A percentile compares a stretch with the other conserved stretches of the same genome.
Conservation (phyloP, 2,797 vertebrate genomes). For the Xerus rutilus region DNA sequence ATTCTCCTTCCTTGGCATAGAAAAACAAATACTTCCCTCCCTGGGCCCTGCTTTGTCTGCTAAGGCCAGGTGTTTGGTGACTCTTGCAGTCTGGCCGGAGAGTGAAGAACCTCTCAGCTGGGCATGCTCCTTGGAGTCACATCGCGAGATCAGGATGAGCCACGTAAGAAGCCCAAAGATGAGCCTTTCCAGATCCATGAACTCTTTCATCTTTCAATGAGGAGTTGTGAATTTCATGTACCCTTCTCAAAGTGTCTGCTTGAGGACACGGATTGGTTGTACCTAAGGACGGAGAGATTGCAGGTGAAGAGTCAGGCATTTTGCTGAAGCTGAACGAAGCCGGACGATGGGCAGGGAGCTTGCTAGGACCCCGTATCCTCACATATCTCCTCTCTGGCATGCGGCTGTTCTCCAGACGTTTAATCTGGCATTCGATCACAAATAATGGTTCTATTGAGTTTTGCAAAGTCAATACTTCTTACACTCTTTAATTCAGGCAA, state of each 20-base stretch:
- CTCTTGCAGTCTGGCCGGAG: neutral
- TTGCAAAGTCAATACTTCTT: constrained; percentile 22
- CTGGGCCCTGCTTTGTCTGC: neutral
- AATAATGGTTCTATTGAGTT: constrained; percentile 27
- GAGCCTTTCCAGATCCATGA: neutral
- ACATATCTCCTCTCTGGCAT: neutral
- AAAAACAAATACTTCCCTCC: neutral
- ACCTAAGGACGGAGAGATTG: neutral
- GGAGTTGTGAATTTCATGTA: neutral
- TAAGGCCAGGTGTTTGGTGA: neutral
- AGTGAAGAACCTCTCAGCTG: neutral
- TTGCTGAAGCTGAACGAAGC: neutral
- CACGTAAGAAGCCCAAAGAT: neutral
- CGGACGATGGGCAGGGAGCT: neutral
- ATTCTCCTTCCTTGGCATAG: neutral
- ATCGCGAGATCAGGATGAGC: neutral
- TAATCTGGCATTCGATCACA: constrained; percentile 50
- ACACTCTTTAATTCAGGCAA: constrained; percentile 50
- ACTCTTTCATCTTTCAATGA: neutral
- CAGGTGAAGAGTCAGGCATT: neutral
- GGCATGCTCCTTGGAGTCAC: fast-evolving
- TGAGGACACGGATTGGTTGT: neutral
- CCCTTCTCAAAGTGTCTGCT: neutral
- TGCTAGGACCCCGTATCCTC: neutral
- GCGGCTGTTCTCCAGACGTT: neutral